These are phyloP conservation scores for Ladona fulva DNA, from an alignment of 1,140 invertebrate genomes.

Conservation along the genomic window DNA sequence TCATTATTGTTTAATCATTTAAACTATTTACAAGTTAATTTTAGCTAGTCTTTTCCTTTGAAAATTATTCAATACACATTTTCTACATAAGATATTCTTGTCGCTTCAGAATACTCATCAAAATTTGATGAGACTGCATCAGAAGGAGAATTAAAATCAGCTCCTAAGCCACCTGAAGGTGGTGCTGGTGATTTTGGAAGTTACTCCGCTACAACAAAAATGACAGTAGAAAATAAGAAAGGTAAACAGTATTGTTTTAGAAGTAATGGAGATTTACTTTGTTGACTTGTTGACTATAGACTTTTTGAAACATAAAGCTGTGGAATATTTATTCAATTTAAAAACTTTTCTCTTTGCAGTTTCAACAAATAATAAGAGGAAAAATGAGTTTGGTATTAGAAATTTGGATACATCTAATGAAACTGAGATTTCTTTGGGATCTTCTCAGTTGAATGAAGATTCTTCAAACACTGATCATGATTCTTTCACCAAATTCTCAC, in stretches of 20 bases:
- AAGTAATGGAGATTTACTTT: too few species aligned
- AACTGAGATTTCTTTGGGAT: background rate
- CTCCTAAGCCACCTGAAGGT: too few species aligned
- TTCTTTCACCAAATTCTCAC: constrained; percentile 11
- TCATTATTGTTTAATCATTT: too few species aligned
- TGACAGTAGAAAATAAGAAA: background rate
- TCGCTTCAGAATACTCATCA: constrained; percentile 12
- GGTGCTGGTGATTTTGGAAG: too few species aligned
- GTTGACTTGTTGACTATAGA: background rate
- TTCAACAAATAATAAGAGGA: background rate
- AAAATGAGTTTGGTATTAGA: background rate
- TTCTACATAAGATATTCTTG: too few species aligned
- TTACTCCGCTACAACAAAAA: too few species aligned
- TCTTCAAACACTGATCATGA: background rate
- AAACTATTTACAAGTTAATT: too few species aligned
- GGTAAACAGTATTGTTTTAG: background rate
- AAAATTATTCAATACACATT: too few species aligned
- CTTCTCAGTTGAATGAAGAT: background rate
- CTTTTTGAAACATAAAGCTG: background rate
- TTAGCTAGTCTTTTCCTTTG: background rate
- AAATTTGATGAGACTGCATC: constrained; percentile 9
- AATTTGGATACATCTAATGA: background rate
- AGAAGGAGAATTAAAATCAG: background rate
- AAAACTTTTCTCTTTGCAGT: background rate
- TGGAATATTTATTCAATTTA: too few species aligned